Percentiles rank a stretch among this genome's conserved stretches.
Conservation (phyloP, 2,113 vertebrate species). For the Octodon degus region DNA sequence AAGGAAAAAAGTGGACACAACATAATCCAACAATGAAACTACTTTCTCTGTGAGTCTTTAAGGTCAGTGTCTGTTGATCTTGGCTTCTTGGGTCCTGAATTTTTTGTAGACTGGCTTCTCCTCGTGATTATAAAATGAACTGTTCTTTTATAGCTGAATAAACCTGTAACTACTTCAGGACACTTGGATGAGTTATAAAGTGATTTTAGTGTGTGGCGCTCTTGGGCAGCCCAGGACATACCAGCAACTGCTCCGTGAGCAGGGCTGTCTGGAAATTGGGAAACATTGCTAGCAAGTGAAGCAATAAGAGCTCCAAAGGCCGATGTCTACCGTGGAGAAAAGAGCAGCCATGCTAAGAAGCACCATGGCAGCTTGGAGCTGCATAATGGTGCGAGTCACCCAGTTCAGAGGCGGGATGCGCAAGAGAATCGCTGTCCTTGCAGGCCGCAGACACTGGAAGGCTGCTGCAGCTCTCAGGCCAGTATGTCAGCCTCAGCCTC, state of each 20-base stretch:
- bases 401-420: background rate
- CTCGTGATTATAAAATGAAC: constrained; percentile 8
- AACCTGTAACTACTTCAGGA: background rate
- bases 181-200: background rate
- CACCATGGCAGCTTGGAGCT: background rate
- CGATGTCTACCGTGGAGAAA: background rate
- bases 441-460: background rate
- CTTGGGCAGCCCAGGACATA: background rate
- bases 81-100: background rate
- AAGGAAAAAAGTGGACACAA: background rate
- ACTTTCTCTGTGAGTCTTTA: background rate
- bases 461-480: background rate
- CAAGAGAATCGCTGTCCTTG: background rate
- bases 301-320: background rate
- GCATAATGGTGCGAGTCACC: background rate
- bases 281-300: background rate
- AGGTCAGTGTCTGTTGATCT: background rate
- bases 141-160: constrained; percentile 51
- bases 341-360: background rate
- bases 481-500: background rate
- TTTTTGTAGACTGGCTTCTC: background rate
- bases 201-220: constrained; percentile 17
- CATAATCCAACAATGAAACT: background rate
- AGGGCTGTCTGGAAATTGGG: background rate
- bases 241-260: background rate